A percentile compares a stretch with the other conserved stretches of the same genome.
Evolutionary conservation across 2,113 vertebrate species (phyloP).

Genomic region (Saguinus midas): DNA sequence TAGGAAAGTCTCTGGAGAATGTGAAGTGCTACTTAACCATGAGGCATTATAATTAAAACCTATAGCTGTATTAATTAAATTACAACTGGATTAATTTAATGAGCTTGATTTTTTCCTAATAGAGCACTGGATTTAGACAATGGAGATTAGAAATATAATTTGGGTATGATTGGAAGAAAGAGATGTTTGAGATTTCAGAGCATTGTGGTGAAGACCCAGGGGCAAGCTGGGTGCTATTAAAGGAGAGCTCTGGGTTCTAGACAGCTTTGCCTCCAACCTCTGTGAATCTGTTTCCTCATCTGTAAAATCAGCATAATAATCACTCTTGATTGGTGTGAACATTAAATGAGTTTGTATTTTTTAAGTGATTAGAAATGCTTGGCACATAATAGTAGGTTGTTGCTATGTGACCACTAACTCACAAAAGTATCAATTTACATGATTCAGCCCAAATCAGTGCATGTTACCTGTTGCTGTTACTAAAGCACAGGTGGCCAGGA

Average conservation of each 20-base stretch:
- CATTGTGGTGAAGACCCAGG: background rate
- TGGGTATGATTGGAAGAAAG: background rate
- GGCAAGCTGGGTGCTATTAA: too few relatives aligned
- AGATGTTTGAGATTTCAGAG: background rate
- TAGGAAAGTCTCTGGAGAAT: background rate
- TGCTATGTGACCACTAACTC: background rate
- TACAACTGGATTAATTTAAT: constrained; percentile 28
- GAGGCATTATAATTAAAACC: constrained; percentile 32
- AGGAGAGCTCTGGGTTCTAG: background rate
- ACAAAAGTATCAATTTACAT: background rate
- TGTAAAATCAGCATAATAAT: background rate
- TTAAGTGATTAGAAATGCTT: background rate
- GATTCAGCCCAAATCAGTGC: background rate
- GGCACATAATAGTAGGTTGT: background rate
- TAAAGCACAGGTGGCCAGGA: background rate
- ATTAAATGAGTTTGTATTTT: background rate
- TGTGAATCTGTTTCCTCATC: background rate
- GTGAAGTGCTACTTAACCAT: background rate
- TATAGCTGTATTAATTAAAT: constrained; percentile 44
- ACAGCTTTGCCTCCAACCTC: background rate
- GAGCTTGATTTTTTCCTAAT: background rate
- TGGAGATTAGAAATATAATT: background rate
- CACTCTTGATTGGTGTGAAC: background rate
- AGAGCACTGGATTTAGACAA: background rate
- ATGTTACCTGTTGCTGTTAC: background rate